These are phyloP conservation scores for Kryptopterus vitreolus DNA, from an alignment of 2,797 vertebrate species.

Conservation along the genomic window DNA sequence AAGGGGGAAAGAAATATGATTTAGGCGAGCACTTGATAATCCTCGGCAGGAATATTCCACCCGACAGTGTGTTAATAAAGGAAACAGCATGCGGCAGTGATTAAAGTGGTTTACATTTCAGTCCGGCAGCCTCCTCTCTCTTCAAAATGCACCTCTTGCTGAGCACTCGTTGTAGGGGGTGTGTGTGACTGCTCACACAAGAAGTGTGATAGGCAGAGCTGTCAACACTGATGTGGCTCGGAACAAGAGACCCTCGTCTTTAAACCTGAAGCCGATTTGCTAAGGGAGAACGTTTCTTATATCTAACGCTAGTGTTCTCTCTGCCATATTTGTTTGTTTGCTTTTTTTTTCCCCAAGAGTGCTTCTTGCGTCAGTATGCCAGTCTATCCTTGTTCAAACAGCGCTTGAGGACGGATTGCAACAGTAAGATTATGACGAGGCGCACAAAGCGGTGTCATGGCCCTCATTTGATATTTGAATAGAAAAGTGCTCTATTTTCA, in stretches of 20 bases:
- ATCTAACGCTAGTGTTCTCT: not conserved
- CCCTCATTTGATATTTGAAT: conserved; percentile 31
- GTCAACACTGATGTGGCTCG: conserved; percentile 34
- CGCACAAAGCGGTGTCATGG: not conserved
- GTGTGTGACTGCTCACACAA: conserved; percentile 34
- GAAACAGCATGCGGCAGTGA: conserved; percentile 66
- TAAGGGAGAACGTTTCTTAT: not conserved
- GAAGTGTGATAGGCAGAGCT: conserved; percentile 33
- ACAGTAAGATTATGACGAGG: not conserved
- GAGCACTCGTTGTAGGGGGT: conserved; percentile 27
- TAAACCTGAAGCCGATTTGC: conserved; percentile 31
- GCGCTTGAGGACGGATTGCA: not conserved
- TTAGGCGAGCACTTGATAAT: conserved; percentile 68
- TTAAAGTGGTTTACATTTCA: conserved; percentile 61
- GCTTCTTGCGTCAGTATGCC: not conserved
- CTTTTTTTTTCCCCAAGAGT: not conserved
- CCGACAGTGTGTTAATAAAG: conserved; percentile 63
- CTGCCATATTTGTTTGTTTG: not conserved
- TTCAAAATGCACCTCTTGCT: conserved; percentile 45
- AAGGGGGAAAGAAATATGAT: conserved; percentile 63
- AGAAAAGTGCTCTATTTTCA: conserved; percentile 22
- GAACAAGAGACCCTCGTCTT: conserved; percentile 38
- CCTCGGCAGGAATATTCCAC: conserved; percentile 63
- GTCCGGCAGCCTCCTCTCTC: conserved; percentile 38
- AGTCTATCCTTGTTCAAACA: not conserved